Evolutionary conservation across 2,888 invertebrate species (phyloP), one percentile per base, ranked within the genome.

Genomic region (Caenorhabditis macrosperma): DNA sequence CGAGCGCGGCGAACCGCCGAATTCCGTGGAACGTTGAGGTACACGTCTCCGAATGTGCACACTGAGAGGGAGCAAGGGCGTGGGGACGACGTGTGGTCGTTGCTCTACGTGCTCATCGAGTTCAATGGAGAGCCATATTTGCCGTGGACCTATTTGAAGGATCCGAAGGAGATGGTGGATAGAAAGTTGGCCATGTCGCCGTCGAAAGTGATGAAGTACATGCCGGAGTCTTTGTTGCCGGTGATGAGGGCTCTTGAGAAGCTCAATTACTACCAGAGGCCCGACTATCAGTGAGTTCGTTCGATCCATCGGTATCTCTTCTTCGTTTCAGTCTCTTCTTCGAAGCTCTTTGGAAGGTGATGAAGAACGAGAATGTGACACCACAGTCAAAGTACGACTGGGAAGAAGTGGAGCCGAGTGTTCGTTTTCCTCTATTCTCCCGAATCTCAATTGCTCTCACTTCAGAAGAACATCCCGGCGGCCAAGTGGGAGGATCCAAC

Each of bases 91-190:
- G 57, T 84, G 7, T 84, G 77, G 74, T 75, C 78, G 1, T 66
- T 81, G 54, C 26, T 79, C 15, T 83, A 81, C 67, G 76, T 81
- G 55, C 66, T 81, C 46, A 89, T 89, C 60, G 86, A 85, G 66
- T 48, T 96, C 95, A 91, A 95, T 95, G 87, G 85, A 59, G 85
- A 84, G n/a, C 46, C 48, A 26, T 46, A 35, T 4, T 76, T 88
- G 33, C 88, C 87, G n/a, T 88, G 88, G 88, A 87, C 87, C 74
- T 76, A 55, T 12, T 78, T 68, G 22, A 59, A 68, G 20, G 85
- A 84, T 20, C 83, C 26, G 71, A 41, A 10, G 60, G 81, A 80
- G 38, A 52, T 30, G 20, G 71, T 72, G 81, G 87, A 87, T 57
- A 52, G 77, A 33, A 44, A 63, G 30, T 55, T n/a, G n/a, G n/a